phyloP scores from a whole-genome alignment of 1,140 invertebrate genomes.

The Ceratosolen solmsi region DNA sequence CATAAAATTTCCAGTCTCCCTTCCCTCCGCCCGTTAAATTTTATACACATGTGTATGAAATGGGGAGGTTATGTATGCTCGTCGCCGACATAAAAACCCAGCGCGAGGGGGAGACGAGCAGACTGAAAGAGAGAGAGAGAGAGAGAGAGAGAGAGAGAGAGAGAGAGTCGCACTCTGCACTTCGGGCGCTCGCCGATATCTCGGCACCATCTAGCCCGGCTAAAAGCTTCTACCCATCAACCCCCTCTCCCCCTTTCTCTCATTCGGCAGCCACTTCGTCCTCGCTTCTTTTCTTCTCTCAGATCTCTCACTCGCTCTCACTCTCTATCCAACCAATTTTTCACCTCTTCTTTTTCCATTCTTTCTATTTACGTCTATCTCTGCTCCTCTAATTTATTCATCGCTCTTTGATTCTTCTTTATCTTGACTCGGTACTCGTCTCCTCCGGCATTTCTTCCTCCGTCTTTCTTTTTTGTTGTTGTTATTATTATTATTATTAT shows the following conservation, averaged over 20 bases:
- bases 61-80: conserved; percentile 14
- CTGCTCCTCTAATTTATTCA: conserved; percentile 44
- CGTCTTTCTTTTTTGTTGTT: neutral
- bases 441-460: neutral
- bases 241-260: conserved; percentile 57
- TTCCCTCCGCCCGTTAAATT: neutral
- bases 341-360: conserved; percentile 27
- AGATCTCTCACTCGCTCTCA: neutral
- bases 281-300: conserved; percentile 35
- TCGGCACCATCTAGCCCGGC: conserved; percentile 73
- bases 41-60: neutral
- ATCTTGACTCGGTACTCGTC: conserved; percentile 16
- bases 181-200: conserved; percentile 67
- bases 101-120: neutral
- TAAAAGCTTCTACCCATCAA: conserved; percentile 75
- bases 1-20: neutral
- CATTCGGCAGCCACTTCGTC: conserved; percentile 38
- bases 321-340: conserved; percentile 26
- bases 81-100: conserved; percentile 1
- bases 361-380: conserved; percentile 40
- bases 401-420: conserved; percentile 39
- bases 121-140: conserved; percentile 3
- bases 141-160: neutral
- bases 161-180: conserved; percentile 62
- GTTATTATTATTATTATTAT: neutral